Conservation (phyloP, 2,888 invertebrate genomes). For the Lycaena phlaeas region DNA sequence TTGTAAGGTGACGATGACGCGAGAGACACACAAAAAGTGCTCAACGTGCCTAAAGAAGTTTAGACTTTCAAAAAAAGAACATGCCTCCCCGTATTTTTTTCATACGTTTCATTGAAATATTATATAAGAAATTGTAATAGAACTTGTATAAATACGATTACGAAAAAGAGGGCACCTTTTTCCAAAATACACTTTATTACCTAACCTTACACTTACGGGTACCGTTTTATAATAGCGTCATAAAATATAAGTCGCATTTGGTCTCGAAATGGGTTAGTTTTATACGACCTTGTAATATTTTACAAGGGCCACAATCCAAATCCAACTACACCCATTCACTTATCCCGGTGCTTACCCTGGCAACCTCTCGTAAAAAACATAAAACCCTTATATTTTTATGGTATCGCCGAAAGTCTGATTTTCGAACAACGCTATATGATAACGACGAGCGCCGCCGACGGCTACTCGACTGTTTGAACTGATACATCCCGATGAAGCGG, state of each 20-base stretch:
- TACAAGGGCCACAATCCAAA: conserved; percentile 16
- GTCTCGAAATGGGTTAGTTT: conserved; percentile 7
- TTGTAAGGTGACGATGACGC: too few relatives aligned
- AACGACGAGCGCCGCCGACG: too few relatives aligned
- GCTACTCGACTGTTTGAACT: too few relatives aligned
- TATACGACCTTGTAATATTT: conserved; percentile 13
- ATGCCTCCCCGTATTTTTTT: too few relatives aligned
- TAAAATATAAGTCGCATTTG: conserved; percentile 7
- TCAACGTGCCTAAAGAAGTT: too few relatives aligned
- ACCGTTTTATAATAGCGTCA: conserved; percentile 4
- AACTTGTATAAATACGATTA: too few relatives aligned
- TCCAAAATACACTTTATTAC: neutral
- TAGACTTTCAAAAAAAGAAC: too few relatives aligned
- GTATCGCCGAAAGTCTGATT: conserved; percentile 63
- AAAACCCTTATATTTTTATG: conserved; percentile 66
- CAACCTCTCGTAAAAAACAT: conserved; percentile 54
- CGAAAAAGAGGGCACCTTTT: neutral
- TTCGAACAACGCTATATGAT: too few relatives aligned
- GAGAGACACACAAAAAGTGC: too few relatives aligned
- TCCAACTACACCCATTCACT: conserved; percentile 26
- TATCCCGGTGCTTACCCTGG: conserved; percentile 38
- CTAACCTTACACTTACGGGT: conserved; percentile 2
- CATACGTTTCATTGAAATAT: too few relatives aligned
- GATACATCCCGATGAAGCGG: too few relatives aligned
- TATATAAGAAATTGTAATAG: too few relatives aligned